phyloP scores from a whole-genome alignment of 2,888 invertebrate species.

The Oxytorus armatus region DNA sequence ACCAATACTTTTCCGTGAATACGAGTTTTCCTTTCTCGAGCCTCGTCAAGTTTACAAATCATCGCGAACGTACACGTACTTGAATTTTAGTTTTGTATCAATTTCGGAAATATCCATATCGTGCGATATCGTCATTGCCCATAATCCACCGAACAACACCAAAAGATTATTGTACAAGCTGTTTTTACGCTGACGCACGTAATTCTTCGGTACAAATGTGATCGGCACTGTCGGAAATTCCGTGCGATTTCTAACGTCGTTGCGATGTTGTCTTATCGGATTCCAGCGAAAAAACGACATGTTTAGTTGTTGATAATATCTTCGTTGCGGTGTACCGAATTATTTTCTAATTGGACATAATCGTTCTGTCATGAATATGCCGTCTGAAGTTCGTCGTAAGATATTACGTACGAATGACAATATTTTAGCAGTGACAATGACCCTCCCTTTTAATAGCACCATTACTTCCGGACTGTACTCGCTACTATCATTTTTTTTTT shows the following conservation, averaged over 20 bases:
- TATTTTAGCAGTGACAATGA: too few relatives aligned
- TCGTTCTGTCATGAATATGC: constrained; percentile 6
- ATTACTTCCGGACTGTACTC: not conserved
- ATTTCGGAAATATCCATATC: constrained; percentile 51
- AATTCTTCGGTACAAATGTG: constrained; percentile 52
- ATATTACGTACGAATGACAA: not conserved
- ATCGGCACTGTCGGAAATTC: constrained; percentile 23
- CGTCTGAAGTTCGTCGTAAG: constrained; percentile 39
- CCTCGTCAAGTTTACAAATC: too few relatives aligned
- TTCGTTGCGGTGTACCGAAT: not conserved
- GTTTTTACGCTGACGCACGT: constrained; percentile 49
- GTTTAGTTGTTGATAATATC: not conserved
- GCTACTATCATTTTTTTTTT: not conserved
- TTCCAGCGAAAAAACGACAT: constrained; percentile 58
- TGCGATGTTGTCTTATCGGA: constrained; percentile 37
- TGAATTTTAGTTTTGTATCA: constrained; percentile 40
- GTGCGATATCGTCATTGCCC: constrained; percentile 58
- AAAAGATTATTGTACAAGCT: constrained; percentile 58
- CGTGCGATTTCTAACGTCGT: not conserved
- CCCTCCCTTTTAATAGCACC: too few relatives aligned
- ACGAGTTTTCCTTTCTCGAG: too few relatives aligned
- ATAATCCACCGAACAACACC: constrained; percentile 55
- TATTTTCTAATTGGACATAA: not conserved
- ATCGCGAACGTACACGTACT: too few relatives aligned
- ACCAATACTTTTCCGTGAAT: not conserved